Evolutionary conservation across 2,113 vertebrate genomes (phyloP).

Genomic region (Tachysurus fulvidraco): DNA sequence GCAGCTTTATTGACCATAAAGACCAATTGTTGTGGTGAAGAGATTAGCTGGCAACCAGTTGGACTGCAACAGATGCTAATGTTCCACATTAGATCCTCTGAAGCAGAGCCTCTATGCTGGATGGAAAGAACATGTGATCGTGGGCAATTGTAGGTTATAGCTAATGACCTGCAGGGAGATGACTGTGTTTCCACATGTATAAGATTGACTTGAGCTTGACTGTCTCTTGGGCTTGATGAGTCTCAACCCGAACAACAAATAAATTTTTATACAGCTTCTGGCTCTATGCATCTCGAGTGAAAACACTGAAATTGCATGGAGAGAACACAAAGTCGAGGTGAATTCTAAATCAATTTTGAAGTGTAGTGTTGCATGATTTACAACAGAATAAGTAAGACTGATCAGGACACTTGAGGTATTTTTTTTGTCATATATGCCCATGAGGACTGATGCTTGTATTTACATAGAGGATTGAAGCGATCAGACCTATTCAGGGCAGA

Average conservation of each 20-base stretch:
- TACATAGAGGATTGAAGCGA: background rate
- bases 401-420: constrained; percentile 14
- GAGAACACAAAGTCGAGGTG: background rate
- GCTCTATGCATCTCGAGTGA: constrained; percentile 5
- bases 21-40: constrained; percentile 49
- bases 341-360: constrained; percentile 13
- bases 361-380: background rate
- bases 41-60: constrained; percentile 52
- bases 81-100: constrained; percentile 55
- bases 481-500: background rate
- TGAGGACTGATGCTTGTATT: background rate
- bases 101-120: constrained; percentile 35
- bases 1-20: constrained; percentile 60
- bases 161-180: background rate
- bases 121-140: constrained; percentile 22
- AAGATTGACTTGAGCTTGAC: constrained; percentile 7
- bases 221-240: background rate
- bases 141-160: background rate
- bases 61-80: constrained; percentile 59
- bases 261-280: constrained; percentile 13
- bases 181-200: background rate
- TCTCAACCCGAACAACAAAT: constrained; percentile 27
- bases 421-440: background rate
- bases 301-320: constrained; percentile 37
- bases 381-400: background rate